Evolutionary conservation across 2,888 invertebrate species (phyloP).

Genomic region (Tetranychus truncatus): DNA sequence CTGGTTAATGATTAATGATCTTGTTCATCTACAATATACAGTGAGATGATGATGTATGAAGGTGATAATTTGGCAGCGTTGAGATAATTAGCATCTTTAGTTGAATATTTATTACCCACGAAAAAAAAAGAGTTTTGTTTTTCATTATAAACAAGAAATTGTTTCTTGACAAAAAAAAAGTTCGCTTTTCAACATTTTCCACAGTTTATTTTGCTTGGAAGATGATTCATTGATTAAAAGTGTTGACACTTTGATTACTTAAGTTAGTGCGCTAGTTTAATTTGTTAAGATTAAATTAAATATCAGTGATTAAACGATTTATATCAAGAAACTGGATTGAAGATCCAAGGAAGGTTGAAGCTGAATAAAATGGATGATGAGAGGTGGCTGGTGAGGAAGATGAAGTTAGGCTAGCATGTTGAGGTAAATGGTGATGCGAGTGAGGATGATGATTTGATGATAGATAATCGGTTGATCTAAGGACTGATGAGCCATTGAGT

Average conservation of each 20-base stretch:
- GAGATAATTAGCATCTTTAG: background rate
- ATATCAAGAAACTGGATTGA: background rate
- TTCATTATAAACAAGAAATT: no score
- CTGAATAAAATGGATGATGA: background rate
- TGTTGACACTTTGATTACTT: background rate
- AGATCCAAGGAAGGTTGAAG: background rate
- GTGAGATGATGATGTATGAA: background rate
- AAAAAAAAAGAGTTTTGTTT: no score
- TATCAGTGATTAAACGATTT: background rate
- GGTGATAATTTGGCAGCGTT: background rate
- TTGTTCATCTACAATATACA: background rate
- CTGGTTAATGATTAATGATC: background rate
- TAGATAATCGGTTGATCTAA: background rate
- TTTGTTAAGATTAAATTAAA: background rate
- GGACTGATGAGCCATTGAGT: background rate
- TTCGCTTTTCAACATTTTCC: no score
- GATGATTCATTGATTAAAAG: no score
- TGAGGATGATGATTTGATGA: background rate
- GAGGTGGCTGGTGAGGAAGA: no score
- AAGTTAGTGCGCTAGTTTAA: background rate
- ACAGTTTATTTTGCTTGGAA: no score
- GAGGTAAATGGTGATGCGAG: background rate
- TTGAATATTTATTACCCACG: background rate
- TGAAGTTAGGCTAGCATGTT: no score
- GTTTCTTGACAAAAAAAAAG: no score